Percentiles rank a stretch among this genome's conserved stretches.
These are phyloP conservation scores for Drepanosiphum platanoidis DNA, from an alignment of 2,888 invertebrate species.

Conservation along the genomic window DNA sequence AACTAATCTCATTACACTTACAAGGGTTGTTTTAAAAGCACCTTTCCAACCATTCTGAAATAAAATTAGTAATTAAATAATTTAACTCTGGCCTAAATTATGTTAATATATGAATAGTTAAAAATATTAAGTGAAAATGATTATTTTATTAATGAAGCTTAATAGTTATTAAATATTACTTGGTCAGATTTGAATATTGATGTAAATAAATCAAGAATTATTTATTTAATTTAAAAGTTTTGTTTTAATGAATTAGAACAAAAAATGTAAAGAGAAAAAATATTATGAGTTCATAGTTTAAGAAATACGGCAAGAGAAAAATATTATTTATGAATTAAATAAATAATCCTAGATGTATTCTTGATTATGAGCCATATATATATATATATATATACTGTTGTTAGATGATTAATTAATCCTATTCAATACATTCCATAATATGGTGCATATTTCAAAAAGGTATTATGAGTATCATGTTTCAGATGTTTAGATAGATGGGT, in stretches of 20 bases:
- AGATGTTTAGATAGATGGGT: no score
- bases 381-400: not conserved
- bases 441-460: not conserved
- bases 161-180: not conserved
- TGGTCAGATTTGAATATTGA: not conserved
- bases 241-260: not conserved
- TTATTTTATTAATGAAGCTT: slow-evolving; percentile 3
- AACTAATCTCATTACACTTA: slow-evolving; percentile 37
- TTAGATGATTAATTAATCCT: not conserved
- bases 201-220: not conserved
- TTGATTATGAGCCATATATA: not conserved
- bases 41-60: slow-evolving; percentile 60
- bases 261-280: not conserved
- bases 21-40: slow-evolving; percentile 61
- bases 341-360: not conserved
- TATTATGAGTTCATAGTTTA: no score
- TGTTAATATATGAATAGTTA: slow-evolving; percentile 15
- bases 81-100: not conserved
- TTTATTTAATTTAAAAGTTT: not conserved
- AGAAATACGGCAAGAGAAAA: not conserved
- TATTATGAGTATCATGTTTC: not conserved
- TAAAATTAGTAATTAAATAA: slow-evolving; percentile 54
- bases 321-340: not conserved
- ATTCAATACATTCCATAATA: not conserved
- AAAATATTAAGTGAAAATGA: not conserved